These are phyloP conservation scores for Netelia melanura DNA, from an alignment of 2,888 invertebrate genomes.

Conservation along the genomic window DNA sequence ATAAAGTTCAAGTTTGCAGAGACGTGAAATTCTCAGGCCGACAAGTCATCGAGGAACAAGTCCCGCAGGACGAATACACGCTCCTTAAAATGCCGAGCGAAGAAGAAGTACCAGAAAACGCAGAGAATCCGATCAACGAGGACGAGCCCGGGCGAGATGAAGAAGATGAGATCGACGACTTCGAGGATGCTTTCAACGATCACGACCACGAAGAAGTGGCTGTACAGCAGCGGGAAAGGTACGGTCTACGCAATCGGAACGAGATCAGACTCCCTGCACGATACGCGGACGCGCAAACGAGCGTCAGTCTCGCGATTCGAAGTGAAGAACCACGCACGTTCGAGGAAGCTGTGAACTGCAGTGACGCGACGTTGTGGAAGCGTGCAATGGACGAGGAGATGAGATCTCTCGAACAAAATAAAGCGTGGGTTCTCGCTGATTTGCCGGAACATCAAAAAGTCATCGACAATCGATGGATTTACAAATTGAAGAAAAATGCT, in stretches of 20 bases:
- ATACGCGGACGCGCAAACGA: conserved; percentile 50
- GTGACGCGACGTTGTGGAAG: conserved; percentile 8
- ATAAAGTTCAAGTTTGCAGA: conserved; percentile 58
- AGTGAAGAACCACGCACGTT: conserved; percentile 42
- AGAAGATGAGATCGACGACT: conserved; percentile 10
- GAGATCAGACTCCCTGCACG: conserved; percentile 22
- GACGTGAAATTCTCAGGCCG: conserved; percentile 58
- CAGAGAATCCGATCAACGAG: conserved; percentile 1
- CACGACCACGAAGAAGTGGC: conserved; percentile 5
- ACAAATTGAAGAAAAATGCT: conserved; percentile 67
- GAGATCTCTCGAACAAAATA: conserved; percentile 36
- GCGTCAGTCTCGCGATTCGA: neutral
- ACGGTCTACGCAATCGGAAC: conserved; percentile 39
- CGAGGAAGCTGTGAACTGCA: conserved; percentile 35
- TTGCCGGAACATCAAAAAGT: conserved; percentile 47
- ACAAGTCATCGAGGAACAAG: conserved; percentile 29
- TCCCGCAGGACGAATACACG: conserved; percentile 28
- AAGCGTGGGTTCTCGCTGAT: conserved; percentile 48
- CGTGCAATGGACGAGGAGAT: conserved; percentile 53
- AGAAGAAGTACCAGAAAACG: conserved; percentile 1
- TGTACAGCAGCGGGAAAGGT: conserved; percentile 21
- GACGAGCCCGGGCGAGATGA: neutral
- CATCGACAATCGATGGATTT: conserved; percentile 69
- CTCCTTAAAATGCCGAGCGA: conserved; percentile 33
- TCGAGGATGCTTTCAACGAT: conserved; percentile 12